These are phyloP conservation scores for Sarcophaga peregrina DNA, from an alignment of 1,140 invertebrate genomes.

Conservation along the genomic window DNA sequence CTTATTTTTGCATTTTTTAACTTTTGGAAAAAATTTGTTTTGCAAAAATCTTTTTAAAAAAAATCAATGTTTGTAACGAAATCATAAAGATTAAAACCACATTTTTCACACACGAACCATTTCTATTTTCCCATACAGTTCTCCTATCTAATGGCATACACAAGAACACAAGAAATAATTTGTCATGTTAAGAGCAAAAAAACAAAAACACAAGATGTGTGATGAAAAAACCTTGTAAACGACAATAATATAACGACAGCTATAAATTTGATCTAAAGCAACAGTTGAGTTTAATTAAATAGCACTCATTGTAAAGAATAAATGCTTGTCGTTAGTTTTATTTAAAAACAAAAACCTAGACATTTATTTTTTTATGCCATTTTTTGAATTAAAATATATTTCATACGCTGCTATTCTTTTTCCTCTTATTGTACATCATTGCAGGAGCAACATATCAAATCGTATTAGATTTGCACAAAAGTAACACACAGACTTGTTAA, in stretches of 20 bases:
- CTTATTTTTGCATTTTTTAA: neutral
- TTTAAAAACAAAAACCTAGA: too few species aligned
- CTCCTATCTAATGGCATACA: neutral
- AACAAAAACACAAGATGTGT: neutral
- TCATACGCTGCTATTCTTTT: neutral
- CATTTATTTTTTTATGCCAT: neutral
- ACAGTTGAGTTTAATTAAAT: neutral
- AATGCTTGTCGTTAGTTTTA: neutral
- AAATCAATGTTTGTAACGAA: slow-evolving; percentile 9
- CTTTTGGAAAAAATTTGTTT: neutral
- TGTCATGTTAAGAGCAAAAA: neutral
- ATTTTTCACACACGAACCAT: slow-evolving; percentile 25
- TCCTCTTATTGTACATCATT: too few species aligned
- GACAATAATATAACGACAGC: slow-evolving; percentile 19
- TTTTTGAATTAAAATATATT: neutral
- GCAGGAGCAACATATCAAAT: neutral
- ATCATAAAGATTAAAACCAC: slow-evolving; percentile 21
- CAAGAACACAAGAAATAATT: neutral
- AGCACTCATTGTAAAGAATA: neutral
- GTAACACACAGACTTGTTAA: neutral
- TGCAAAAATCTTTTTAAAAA: neutral
- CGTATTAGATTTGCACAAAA: neutral
- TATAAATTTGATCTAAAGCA: neutral
- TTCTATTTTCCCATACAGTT: neutral
- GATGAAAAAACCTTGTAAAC: slow-evolving; percentile 26